A percentile compares a stretch with the other conserved stretches of the same genome.
phyloP scores from a whole-genome alignment of 2,797 vertebrate species.

The Brachyrhaphis roseni region DNA sequence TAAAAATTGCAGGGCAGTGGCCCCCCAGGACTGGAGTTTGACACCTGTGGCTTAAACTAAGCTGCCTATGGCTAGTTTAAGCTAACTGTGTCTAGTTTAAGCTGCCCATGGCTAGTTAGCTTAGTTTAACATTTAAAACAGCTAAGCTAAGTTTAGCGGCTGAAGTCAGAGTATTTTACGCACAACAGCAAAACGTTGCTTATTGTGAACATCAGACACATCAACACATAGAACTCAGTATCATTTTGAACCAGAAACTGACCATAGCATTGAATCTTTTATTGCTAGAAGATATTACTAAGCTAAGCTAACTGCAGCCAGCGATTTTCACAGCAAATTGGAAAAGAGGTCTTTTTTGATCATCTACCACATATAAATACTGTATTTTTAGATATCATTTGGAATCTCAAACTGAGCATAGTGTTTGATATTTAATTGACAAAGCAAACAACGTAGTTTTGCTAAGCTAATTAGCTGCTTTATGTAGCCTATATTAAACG shows the following conservation, averaged over 20 bases:
- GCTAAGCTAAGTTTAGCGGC: background rate
- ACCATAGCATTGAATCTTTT: background rate
- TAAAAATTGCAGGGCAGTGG: too few species aligned
- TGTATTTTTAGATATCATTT: background rate
- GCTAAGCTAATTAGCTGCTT: background rate
- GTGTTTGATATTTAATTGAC: background rate
- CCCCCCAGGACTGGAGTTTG: too few species aligned
- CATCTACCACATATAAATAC: background rate
- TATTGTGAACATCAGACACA: background rate
- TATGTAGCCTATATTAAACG: background rate
- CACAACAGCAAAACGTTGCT: background rate
- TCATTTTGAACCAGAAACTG: background rate
- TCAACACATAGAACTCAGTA: background rate
- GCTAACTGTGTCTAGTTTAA: too few species aligned
- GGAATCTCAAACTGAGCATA: background rate
- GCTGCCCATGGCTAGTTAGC: background rate
- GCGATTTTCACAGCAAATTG: background rate
- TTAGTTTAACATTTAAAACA: constrained; percentile 8
- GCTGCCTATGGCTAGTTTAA: too few species aligned
- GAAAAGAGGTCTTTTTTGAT: background rate
- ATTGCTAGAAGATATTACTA: background rate
- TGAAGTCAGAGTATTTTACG: background rate
- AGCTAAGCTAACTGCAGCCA: background rate
- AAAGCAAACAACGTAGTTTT: background rate
- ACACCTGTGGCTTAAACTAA: too few species aligned